A percentile compares a stretch with the other conserved stretches of the same genome.
Evolutionary conservation across 2,888 invertebrate genomes (phyloP).

Genomic region (Eupelmus urozonus): DNA sequence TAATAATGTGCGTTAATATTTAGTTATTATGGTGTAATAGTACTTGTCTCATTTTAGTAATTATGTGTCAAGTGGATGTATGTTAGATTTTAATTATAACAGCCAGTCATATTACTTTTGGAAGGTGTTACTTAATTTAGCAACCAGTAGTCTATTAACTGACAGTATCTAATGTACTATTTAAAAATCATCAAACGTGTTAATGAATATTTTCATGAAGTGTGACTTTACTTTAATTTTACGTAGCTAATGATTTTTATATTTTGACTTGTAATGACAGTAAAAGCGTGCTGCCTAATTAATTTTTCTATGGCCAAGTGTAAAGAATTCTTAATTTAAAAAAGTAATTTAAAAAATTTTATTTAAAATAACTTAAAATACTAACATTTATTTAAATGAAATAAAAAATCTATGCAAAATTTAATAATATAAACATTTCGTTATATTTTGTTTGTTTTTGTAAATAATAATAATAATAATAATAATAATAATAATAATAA

Average conservation of each 20-base stretch:
- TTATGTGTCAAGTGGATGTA: neutral
- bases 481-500: too few species aligned
- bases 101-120: slow-evolving; percentile 1
- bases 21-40: neutral
- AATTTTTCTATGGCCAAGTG: too few species aligned
- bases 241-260: neutral
- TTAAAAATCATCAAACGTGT: slow-evolving; percentile 10
- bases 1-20: neutral
- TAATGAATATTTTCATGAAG: slow-evolving; percentile 16
- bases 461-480: too few species aligned
- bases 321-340: too few species aligned
- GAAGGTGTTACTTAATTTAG: slow-evolving; percentile 12
- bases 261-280: neutral
- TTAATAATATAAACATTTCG: too few species aligned
- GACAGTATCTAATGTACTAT: neutral
- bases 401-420: too few species aligned
- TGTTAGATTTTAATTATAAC: slow-evolving; percentile 23
- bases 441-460: too few species aligned
- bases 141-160: slow-evolving; percentile 8
- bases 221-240: slow-evolving; percentile 12
- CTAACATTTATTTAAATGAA: too few species aligned
- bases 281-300: neutral
- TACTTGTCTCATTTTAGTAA: neutral
- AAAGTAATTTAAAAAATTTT: too few species aligned
- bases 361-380: too few species aligned